Evolutionary conservation across 2,797 vertebrate genomes (phyloP).

Genomic region (Enoplosus armatus): DNA sequence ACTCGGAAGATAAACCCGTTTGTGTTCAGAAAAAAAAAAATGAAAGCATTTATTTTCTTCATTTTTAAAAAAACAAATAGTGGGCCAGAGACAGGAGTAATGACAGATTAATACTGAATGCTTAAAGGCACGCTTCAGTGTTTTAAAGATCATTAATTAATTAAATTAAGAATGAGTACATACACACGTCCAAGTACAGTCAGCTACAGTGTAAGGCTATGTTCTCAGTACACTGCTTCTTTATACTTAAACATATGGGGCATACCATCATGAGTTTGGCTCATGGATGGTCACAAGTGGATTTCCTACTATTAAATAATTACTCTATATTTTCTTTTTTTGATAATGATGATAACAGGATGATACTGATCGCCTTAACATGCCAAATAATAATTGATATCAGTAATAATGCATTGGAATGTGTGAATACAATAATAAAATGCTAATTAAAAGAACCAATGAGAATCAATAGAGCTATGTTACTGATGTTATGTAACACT

Average conservation of each 20-base stretch:
- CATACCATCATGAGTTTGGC: constrained; percentile 3
- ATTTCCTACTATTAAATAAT: neutral
- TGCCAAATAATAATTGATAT: neutral
- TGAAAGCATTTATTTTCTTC: neutral
- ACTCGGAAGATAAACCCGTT: neutral
- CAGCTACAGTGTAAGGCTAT: neutral
- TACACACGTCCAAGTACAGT: neutral
- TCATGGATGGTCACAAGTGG: neutral
- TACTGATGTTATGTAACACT: constrained; percentile 2
- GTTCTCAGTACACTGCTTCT: neutral
- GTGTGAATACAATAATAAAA: neutral
- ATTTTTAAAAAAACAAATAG: neutral
- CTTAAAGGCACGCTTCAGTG: neutral
- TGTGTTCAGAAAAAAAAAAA: neutral
- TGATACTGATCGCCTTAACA: neutral
- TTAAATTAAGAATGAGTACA: neutral
- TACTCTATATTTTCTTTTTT: too few relatives aligned
- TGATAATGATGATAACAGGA: neutral
- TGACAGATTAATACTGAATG: neutral
- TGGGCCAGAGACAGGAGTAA: neutral
- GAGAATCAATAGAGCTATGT: neutral
- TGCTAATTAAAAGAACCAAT: neutral
- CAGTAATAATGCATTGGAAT: neutral
- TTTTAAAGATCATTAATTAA: neutral
- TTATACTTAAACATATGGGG: neutral